Base-by-base conservation (phyloP, 2,888 invertebrate species). In the Agriotes lineatus region DNA sequence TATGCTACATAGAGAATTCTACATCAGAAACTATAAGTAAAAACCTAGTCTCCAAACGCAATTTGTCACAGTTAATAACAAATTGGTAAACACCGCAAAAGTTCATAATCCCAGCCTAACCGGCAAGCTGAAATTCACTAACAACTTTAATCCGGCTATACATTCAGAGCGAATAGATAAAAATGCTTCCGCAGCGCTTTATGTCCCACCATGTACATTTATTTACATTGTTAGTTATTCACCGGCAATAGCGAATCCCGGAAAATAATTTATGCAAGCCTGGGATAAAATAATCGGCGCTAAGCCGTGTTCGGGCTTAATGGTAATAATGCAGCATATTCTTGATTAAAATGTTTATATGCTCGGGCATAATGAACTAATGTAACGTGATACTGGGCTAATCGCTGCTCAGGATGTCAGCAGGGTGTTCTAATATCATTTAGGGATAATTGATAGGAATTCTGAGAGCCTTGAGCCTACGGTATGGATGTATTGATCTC, bases 251-350 rank as follows among this genome's bases (percentile, higher is more conserved):
- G 25, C 14, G 30, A 33, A 33, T 2, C 30, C 9, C 12, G 30
- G 33, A 33, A 52, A 52, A 52, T 52, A 52, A 52, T 33, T 52
- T 52, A 52, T 52, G 52, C 52, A 33, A 30, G 18, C 52, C 9
- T 33, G 33, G 52, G 52, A 50, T 35, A 33, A 33, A 33, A 52
- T 52, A 52, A 52, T 52, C 52, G 33, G 52, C 18, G 33, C 33
- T 30, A 33, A 30, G 25, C 18, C 52, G 9, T 52, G 30, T 30
- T 33, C 33, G 18, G 9, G 10, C 52, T 52, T 52, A 52, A 52
- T 52, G 52, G n/a, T n/a, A 52, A 52, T 25, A 52, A n/a, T 52
- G 33, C 33, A 33, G 52, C 52, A 18, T 19, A 52, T 52, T 16
- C 18, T 9, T 16, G 18, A 52, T 52, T 52, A 52, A 52, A 52